Percentiles rank a stretch among this genome's conserved stretches.
phyloP scores from a whole-genome alignment of 2,888 invertebrate genomes.

The Microplitis deprimator region DNA sequence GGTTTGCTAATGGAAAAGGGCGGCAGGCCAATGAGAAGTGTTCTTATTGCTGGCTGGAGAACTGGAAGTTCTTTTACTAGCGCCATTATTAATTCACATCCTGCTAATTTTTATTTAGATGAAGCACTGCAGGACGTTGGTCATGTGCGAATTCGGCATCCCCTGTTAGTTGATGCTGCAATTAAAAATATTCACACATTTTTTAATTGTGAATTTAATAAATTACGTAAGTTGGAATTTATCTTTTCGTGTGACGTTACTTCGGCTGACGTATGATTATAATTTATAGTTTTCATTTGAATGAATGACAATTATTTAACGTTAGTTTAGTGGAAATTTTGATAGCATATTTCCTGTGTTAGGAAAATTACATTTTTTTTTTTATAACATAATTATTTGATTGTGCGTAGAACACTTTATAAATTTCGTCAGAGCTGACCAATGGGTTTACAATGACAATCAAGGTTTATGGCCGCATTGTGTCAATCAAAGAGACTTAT shows the following conservation, averaged over 20 bases:
- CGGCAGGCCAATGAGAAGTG: conserved; percentile 82
- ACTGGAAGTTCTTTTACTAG: conserved; percentile 93
- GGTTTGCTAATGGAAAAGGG: conserved; percentile 80
- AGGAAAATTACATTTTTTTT: too few relatives aligned
- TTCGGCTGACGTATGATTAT: too few relatives aligned
- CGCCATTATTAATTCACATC: conserved; percentile 86
- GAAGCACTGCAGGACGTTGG: conserved; percentile 89
- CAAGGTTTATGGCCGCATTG: conserved; percentile 88
- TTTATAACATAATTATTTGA: too few relatives aligned
- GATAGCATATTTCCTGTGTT: too few relatives aligned
- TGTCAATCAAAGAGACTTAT: conserved; percentile 77
- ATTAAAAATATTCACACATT: conserved; percentile 80
- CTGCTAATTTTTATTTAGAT: conserved; percentile 91
- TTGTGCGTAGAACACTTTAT: conserved; percentile 77
- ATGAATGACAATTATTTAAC: too few relatives aligned
- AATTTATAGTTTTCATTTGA: not conserved
- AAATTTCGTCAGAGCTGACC: conserved; percentile 80
- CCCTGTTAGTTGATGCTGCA: conserved; percentile 80
- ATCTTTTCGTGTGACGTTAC: not conserved
- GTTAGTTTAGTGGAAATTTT: not conserved
- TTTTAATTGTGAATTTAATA: conserved; percentile 83
- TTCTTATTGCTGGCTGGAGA: conserved; percentile 91
- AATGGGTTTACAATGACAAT: conserved; percentile 88
- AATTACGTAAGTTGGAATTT: conserved; percentile 73
- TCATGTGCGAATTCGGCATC: conserved; percentile 85